These are phyloP conservation scores for Grammomys dolichurus DNA, from an alignment of 2,113 vertebrate species.

Conservation along the genomic window DNA sequence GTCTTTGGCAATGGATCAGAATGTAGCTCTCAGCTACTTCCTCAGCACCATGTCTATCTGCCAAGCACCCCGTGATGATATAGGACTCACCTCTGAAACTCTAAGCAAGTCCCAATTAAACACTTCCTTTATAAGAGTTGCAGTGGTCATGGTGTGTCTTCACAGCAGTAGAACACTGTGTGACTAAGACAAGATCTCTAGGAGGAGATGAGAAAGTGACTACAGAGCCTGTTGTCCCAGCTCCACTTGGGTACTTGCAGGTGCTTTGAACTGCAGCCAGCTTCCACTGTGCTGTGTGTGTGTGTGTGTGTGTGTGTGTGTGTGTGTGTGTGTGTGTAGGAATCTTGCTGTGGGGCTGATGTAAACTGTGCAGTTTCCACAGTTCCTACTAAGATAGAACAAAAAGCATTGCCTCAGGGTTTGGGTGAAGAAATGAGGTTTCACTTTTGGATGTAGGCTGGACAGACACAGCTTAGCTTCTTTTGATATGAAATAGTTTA, in stretches of 20 bases:
- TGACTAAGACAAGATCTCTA: background rate
- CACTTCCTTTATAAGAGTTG: background rate
- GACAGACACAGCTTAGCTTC: slow-evolving; percentile 7
- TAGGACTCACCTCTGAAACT: background rate
- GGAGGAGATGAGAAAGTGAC: background rate
- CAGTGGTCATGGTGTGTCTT: background rate
- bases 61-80: background rate
- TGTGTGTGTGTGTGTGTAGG: fast-evolving
- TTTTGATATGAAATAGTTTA: slow-evolving; percentile 72
- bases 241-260: background rate
- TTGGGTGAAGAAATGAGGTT: slow-evolving; percentile 6
- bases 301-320: too few species aligned
- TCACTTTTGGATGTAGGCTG: slow-evolving; percentile 27
- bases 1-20: too few species aligned
- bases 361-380: background rate
- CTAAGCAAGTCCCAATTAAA: background rate
- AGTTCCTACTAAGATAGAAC: background rate
- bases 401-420: background rate
- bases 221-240: background rate
- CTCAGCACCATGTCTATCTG: background rate
- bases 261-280: fast-evolving
- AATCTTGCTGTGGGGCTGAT: background rate
- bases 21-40: background rate
- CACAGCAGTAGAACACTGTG: background rate
- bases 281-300: background rate